Percentiles rank a stretch among this genome's conserved stretches.
Conservation (phyloP, 2,888 invertebrate genomes). For the Aphrophora alni region DNA sequence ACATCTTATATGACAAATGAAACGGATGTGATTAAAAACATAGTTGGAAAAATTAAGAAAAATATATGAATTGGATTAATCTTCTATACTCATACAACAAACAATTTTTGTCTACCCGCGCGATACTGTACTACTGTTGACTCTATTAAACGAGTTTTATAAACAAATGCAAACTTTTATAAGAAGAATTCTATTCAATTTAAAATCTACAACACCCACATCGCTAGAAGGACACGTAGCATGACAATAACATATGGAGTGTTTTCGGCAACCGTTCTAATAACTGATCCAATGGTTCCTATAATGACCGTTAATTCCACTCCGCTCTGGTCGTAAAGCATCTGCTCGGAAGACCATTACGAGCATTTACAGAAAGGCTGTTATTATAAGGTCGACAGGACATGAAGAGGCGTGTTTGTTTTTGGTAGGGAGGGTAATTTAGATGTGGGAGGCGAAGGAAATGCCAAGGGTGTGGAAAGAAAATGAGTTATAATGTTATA, state of each 20-base stretch:
- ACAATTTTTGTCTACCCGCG: no score
- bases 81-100: no score
- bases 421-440: slow-evolving; percentile 2
- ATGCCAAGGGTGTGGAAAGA: slow-evolving; percentile 9
- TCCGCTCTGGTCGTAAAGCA: background rate
- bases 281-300: background rate
- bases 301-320: background rate
- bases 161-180: no score
- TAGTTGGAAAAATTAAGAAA: no score
- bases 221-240: no score
- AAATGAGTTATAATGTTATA: background rate
- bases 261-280: background rate
- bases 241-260: background rate
- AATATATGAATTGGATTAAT: no score
- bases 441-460: background rate
- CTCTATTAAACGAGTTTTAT: no score
- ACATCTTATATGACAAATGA: no score
- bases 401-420: background rate
- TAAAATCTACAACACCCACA: no score
- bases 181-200: no score
- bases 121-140: no score
- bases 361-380: background rate
- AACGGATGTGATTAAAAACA: no score
- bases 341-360: background rate
- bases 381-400: slow-evolving; percentile 9